These are phyloP conservation scores for Brevimyrus niger DNA, from an alignment of 2,113 vertebrate genomes.

Conservation along the genomic window DNA sequence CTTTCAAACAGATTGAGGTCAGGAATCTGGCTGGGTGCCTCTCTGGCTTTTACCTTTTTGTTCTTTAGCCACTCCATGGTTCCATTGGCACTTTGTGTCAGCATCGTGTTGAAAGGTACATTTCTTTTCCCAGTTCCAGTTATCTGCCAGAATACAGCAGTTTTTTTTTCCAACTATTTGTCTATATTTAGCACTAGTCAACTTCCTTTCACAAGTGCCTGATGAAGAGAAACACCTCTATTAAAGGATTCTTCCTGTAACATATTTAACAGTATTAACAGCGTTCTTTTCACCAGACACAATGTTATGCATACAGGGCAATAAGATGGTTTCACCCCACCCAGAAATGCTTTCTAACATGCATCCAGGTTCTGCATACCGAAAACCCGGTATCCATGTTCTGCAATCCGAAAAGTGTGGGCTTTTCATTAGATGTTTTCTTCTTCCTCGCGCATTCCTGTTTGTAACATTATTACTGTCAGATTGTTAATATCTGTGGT, in stretches of 20 bases:
- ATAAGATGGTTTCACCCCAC: not conserved
- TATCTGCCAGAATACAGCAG: not conserved
- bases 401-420: not conserved
- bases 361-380: not conserved
- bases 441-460: not conserved
- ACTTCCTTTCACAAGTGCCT: not conserved
- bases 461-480: too few relatives aligned
- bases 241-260: not conserved
- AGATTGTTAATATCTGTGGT: too few relatives aligned
- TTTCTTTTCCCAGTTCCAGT: not conserved
- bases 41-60: not conserved
- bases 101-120: not conserved
- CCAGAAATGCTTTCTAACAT: not conserved
- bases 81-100: not conserved
- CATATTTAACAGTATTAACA: not conserved
- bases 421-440: not conserved
- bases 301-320: not conserved
- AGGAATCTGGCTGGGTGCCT: not conserved
- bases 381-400: not conserved
- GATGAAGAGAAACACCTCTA: not conserved
- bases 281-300: not conserved
- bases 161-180: not conserved
- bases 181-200: not conserved
- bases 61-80: not conserved
- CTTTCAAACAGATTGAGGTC: not conserved